A percentile compares a stretch with the other conserved stretches of the same genome.
Evolutionary conservation across 2,113 vertebrate genomes (phyloP).

Genomic region (Ophiodon elongatus): DNA sequence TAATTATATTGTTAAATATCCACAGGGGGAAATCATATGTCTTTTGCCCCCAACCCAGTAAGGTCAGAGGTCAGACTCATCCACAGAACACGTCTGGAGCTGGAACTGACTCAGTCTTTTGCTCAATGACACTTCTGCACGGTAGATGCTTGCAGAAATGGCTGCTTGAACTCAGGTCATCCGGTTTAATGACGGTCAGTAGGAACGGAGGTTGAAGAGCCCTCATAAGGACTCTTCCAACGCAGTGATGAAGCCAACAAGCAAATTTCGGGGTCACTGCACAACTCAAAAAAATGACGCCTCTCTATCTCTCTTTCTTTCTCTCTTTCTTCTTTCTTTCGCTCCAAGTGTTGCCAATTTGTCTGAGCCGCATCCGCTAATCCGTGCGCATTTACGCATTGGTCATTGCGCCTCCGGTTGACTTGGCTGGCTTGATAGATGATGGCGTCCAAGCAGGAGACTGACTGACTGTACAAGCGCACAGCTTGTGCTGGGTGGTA

Average conservation of each 20-base stretch:
- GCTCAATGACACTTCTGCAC: conserved; percentile 54
- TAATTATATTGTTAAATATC: background rate
- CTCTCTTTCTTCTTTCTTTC: conserved; percentile 58
- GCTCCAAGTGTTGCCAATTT: conserved; percentile 76
- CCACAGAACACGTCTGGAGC: conserved; percentile 8
- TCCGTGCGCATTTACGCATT: conserved; percentile 76
- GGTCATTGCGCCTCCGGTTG: conserved; percentile 75
- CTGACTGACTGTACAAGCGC: conserved; percentile 69
- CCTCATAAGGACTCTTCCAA: conserved; percentile 64
- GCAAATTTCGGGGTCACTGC: conserved; percentile 74
- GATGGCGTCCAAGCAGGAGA: conserved; percentile 68
- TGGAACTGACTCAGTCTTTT: conserved; percentile 26
- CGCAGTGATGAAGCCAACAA: conserved; percentile 67
- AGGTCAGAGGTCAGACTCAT: conserved; percentile 60
- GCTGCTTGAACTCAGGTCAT: conserved; percentile 61
- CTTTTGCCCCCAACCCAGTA: background rate
- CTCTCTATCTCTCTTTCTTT: conserved; percentile 38
- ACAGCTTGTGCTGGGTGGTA: conserved; percentile 65
- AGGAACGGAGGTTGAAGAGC: conserved; percentile 61
- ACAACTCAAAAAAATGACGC: conserved; percentile 63
- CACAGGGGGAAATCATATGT: background rate
- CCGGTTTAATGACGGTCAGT: conserved; percentile 65
- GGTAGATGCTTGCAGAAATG: conserved; percentile 42
- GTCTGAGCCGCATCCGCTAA: conserved; percentile 73
- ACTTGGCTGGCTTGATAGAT: conserved; percentile 73